Evolutionary conservation across 1,140 invertebrate species (phyloP).

Genomic region (Zaprionus ghesquierei): DNA sequence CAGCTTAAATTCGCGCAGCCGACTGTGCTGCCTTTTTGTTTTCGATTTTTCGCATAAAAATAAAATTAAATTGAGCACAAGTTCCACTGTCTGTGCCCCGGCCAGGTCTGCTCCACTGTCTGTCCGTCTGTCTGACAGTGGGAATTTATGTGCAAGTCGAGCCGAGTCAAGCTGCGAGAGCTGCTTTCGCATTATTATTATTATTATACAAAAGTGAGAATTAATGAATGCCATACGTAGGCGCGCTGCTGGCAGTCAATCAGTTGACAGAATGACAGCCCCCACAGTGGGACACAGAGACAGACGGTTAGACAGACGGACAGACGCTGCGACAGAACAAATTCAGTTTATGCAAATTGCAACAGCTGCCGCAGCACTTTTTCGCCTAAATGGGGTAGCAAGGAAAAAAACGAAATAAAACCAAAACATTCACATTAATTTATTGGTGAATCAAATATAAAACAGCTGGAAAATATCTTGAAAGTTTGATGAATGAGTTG

Average conservation of each 20-base stretch:
- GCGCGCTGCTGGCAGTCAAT: conserved; percentile 56
- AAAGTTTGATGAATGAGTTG: not conserved
- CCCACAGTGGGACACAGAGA: conserved; percentile 51
- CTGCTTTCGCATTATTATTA: conserved; percentile 24
- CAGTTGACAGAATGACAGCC: conserved; percentile 65
- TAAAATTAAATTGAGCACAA: conserved; percentile 54
- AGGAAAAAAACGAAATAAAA: conserved; percentile 3
- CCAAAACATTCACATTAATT: conserved; percentile 35
- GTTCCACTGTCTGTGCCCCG: conserved; percentile 4
- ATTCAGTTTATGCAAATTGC: conserved; percentile 67
- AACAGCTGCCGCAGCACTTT: conserved; percentile 47
- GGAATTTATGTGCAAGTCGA: conserved; percentile 33
- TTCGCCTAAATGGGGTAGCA: conserved; percentile 4
- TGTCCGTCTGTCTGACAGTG: conserved; percentile 27
- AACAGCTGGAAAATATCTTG: conserved; percentile 38
- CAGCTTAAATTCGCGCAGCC: conserved; percentile 71
- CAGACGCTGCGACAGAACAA: conserved; percentile 51
- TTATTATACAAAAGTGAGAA: conserved; percentile 51
- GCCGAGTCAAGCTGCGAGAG: too few relatives aligned
- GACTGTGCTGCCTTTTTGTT: conserved; percentile 6
- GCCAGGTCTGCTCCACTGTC: too few relatives aligned
- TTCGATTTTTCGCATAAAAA: conserved; percentile 25
- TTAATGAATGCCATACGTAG: conserved; percentile 73
- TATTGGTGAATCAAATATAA: conserved; percentile 37
- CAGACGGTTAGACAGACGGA: conserved; percentile 35